A percentile compares a stretch with the other conserved stretches of the same genome.
Evolutionary conservation across 2,888 invertebrate genomes (phyloP).

Genomic region (Linnaemya vulpina): DNA sequence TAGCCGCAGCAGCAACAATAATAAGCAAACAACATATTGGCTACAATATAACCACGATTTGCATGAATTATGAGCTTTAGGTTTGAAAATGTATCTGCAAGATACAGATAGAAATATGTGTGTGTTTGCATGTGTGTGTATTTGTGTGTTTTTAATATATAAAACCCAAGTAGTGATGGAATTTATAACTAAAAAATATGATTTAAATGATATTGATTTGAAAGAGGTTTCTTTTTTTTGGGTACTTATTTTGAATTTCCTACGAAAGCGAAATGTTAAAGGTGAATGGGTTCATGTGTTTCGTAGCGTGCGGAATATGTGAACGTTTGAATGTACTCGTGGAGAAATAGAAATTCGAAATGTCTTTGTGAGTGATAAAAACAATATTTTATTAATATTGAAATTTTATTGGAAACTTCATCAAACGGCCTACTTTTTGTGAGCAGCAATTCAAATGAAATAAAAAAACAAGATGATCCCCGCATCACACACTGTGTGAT

Average conservation of each 20-base stretch:
- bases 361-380: background rate
- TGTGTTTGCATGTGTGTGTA: background rate
- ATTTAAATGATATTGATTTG: constrained; percentile 72
- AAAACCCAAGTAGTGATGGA: constrained; percentile 62
- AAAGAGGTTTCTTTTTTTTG: constrained; percentile 55
- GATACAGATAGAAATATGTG: background rate
- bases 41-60: constrained; percentile 70
- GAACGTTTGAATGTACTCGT: background rate
- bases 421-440: no score
- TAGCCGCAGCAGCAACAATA: constrained; percentile 42
- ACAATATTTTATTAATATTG: no score
- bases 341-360: background rate
- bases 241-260: constrained; percentile 63
- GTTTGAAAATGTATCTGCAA: constrained; percentile 47
- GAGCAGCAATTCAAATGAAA: no score
- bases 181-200: constrained; percentile 72
- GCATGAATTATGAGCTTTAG: constrained; percentile 69
- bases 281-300: constrained; percentile 65
- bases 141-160: constrained; percentile 9
- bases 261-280: constrained; percentile 62
- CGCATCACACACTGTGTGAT: no score
- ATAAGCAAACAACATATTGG: constrained; percentile 66
- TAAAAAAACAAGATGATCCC: no score
- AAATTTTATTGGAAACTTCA: no score
- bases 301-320: constrained; percentile 33